These are phyloP conservation scores for Xestia rhomboidea DNA, from an alignment of 2,888 invertebrate genomes.

Conservation along the genomic window DNA sequence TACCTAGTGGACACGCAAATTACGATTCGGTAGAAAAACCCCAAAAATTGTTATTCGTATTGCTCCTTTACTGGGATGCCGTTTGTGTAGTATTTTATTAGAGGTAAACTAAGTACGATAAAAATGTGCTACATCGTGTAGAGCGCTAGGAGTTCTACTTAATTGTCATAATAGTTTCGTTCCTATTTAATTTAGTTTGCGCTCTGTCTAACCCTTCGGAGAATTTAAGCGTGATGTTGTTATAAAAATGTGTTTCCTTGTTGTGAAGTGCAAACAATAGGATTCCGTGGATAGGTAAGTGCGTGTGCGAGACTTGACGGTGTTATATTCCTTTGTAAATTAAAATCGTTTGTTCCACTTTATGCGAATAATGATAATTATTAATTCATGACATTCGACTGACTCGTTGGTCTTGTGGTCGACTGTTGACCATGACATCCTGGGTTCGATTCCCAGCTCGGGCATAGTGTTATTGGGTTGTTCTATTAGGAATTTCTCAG, in stretches of 20 bases:
- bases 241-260: background rate
- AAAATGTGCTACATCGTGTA: background rate
- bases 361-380: background rate
- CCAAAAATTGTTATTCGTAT: conserved; percentile 9
- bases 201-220: background rate
- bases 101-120: background rate
- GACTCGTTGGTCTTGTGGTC: too few relatives aligned
- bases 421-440: too few relatives aligned
- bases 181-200: background rate
- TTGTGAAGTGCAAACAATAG: too few relatives aligned
- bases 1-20: conserved; percentile 45
- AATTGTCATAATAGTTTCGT: background rate
- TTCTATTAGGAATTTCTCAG: too few relatives aligned
- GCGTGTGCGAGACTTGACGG: background rate
- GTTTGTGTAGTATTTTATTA: background rate
- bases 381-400: too few relatives aligned
- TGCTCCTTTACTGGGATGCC: conserved; percentile 13
- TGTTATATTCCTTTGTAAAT: conserved; percentile 1
- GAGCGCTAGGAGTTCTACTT: background rate
- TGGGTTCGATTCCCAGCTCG: too few relatives aligned
- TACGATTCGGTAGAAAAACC: conserved; percentile 34
- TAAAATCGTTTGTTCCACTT: conserved; percentile 5
- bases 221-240: background rate
- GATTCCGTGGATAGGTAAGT: background rate
- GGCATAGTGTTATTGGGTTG: too few relatives aligned